A percentile compares a stretch with the other conserved stretches of the same genome.
These are phyloP conservation scores for Athene noctua DNA, from an alignment of 2,113 vertebrate species.

Conservation along the genomic window DNA sequence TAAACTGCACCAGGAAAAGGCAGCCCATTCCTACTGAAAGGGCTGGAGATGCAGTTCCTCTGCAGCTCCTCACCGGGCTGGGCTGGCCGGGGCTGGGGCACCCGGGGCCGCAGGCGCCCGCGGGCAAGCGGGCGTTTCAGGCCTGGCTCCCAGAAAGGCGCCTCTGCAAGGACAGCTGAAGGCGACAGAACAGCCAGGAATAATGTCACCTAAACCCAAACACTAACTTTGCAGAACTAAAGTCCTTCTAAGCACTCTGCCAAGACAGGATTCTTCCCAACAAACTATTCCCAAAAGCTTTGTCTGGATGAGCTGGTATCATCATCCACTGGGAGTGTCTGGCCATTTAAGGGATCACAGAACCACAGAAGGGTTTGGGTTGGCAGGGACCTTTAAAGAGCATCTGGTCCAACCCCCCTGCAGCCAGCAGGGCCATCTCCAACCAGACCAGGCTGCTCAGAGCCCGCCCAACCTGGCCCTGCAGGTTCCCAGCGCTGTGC, in stretches of 20 bases:
- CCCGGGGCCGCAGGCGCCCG: rapidly evolving
- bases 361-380: too few species aligned
- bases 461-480: too few species aligned
- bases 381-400: too few species aligned
- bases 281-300: neutral
- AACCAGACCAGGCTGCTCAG: too few species aligned
- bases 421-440: too few species aligned
- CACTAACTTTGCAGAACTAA: neutral
- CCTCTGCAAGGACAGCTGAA: neutral
- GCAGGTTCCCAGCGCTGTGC: too few species aligned
- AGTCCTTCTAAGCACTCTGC: neutral
- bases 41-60: neutral
- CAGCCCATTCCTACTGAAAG: neutral
- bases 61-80: neutral
- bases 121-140: rapidly evolving
- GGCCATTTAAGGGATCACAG: neutral
- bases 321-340: neutral
- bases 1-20: rapidly evolving
- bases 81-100: neutral
- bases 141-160: too few species aligned
- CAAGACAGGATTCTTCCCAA: neutral
- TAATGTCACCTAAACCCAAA: neutral
- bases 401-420: too few species aligned
- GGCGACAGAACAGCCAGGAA: neutral
- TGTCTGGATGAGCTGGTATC: neutral